Evolutionary conservation across 1,140 invertebrate species (phyloP), one percentile per base, ranked within the genome.

Genomic region (Planococcus citri): DNA sequence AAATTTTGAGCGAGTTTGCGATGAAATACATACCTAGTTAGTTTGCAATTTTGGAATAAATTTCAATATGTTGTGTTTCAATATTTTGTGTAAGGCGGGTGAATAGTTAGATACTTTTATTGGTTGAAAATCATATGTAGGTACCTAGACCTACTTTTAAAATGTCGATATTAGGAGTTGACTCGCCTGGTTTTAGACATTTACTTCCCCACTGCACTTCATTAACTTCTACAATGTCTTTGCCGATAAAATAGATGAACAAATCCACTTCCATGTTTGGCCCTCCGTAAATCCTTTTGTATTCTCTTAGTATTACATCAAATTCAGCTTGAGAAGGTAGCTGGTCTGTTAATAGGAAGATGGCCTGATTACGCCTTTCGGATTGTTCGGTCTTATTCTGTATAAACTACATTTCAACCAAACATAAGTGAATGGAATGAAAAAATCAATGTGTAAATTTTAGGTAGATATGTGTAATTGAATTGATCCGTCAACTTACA

Each of bases 291-390:
- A 83, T 78, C 79, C 86, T 85, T 77, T 98, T 98, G 78, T 94
- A 90, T 64, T 84, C 79, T 73, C 90, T 82, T 75, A 98, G 96
- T 10, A 97, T 85, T 73, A 88, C 87, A 27, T 93, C 92, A 67
- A 91, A 85, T 76, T 94, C 94, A 68, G 89, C 87, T 0, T 69
- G 68, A 22, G 70, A 71, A 94, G 25, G 88, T n/a, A 97, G 88
- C 29, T 95, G 94, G 80, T 99, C 97, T 0, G 97, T 98, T 60
- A 99, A 87, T n/a, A 99, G 79, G 95, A 99, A 98, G 58, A 99
- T 96, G 9, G 94, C 87, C 80, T 98, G 95, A 80, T 98, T 98
- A 76, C 96, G 99, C 12, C 85, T 82, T 29, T 80, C 79, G 58
- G 78, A 73, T 10, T 75, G 73, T 25, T 73, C 75, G n/a, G 38